Conservation (phyloP, 2,888 invertebrate genomes). For the Branchipolynoe longqiensis region DNA sequence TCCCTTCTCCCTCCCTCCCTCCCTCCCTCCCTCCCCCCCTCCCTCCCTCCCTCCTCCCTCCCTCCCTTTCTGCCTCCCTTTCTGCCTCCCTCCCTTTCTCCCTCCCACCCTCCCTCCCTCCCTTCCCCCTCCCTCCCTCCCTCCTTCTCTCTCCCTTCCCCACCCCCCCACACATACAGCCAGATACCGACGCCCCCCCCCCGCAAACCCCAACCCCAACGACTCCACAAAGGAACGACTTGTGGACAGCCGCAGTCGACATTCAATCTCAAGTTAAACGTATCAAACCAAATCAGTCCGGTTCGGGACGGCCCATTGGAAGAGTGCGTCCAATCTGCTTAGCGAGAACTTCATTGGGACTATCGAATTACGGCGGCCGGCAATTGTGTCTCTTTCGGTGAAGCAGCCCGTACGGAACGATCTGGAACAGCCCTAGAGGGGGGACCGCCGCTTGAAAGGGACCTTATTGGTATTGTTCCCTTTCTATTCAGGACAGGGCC, state of each 20-base stretch:
- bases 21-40: too few species aligned
- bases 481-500: too few species aligned
- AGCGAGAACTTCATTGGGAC: conserved; percentile 19
- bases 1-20: too few species aligned
- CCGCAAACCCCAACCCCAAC: too few species aligned
- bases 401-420: not conserved
- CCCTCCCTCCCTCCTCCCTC: conserved; percentile 3
- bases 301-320: not conserved
- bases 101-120: not conserved
- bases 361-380: conserved; percentile 14
- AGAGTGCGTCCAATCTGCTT: conserved; percentile 17
- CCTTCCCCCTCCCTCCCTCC: not conserved
- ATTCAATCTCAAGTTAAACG: conserved; percentile 29
- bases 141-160: not conserved
- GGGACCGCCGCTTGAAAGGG: too few species aligned
- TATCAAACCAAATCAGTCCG: conserved; percentile 19
- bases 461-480: too few species aligned
- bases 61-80: not conserved
- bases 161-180: conserved; percentile 1
- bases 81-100: conserved; percentile 9
- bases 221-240: too few species aligned
- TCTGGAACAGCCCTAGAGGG: not conserved
- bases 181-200: not conserved
- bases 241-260: not conserved
- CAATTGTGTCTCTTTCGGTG: conserved; percentile 22